Percentiles rank a stretch among this genome's conserved stretches.
Evolutionary conservation across 2,888 invertebrate genomes (phyloP).

Genomic region (Papilio gigon): DNA sequence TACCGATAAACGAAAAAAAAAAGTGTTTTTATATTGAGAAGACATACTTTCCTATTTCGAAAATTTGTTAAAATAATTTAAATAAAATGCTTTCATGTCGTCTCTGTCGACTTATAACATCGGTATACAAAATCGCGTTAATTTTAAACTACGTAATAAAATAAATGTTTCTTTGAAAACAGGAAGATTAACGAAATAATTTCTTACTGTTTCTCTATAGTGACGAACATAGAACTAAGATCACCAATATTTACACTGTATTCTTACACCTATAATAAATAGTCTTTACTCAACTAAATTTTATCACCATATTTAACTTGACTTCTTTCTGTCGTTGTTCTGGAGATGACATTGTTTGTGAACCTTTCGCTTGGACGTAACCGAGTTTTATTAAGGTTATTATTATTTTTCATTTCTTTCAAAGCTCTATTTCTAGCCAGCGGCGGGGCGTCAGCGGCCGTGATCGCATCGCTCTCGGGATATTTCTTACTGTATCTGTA

Average conservation of each 20-base stretch:
- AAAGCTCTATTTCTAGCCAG: slow-evolving; percentile 40
- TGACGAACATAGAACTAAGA: slow-evolving; percentile 56
- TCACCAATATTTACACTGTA: slow-evolving; percentile 55
- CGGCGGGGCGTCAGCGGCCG: slow-evolving; percentile 48
- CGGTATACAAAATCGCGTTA: slow-evolving; percentile 50
- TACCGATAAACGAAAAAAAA: background rate
- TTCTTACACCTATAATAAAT: slow-evolving; percentile 51
- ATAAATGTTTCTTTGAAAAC: slow-evolving; percentile 52
- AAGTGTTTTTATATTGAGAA: background rate
- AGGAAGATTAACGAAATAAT: slow-evolving; percentile 50
- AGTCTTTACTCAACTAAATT: slow-evolving; percentile 60
- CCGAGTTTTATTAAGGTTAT: slow-evolving; percentile 40
- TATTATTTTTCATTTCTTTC: slow-evolving; percentile 42
- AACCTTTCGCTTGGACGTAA: slow-evolving; percentile 46
- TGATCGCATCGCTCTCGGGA: slow-evolving; percentile 37
- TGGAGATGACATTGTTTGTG: slow-evolving; percentile 24
- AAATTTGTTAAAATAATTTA: slow-evolving; percentile 63
- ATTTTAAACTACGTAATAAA: slow-evolving; percentile 33
- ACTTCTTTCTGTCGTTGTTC: slow-evolving; percentile 54
- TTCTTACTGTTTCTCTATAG: slow-evolving; percentile 52
- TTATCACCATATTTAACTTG: slow-evolving; percentile 76
- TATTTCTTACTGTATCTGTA: slow-evolving; percentile 14
- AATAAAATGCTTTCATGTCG: slow-evolving; percentile 73
- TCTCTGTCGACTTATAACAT: slow-evolving; percentile 57
- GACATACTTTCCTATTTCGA: slow-evolving; percentile 49